Base-by-base conservation (phyloP, 2,113 vertebrate genomes). In the Platysternon megacephalum region DNA sequence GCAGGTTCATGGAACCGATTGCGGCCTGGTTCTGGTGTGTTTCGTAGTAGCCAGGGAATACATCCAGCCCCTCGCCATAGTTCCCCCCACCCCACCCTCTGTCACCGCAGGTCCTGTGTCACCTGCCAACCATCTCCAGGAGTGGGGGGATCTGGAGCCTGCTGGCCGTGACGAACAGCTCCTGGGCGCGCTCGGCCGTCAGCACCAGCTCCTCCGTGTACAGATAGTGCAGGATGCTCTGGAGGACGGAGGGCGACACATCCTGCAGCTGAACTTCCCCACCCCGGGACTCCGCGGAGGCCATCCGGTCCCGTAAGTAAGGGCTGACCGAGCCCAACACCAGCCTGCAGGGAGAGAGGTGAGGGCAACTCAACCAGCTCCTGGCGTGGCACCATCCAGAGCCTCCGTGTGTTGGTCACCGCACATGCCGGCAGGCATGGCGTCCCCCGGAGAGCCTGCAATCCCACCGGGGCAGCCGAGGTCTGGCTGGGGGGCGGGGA, bases 281-380 rank as follows among this genome's bases (percentile, higher is more conserved):
- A 1, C 76, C 90, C 42, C 1, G 32, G 79, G 90, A 91, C 46
- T 91, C 84, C 52, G 76, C 58, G 52, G 86, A 91, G 85, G 44
- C 85, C 79, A 91, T 87, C 65, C 76, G 9, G 1, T 79, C 90
- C 44, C 78, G 84, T 79, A 87, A 82, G 52, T 91, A 87, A 17
- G 90, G 90, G 85, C 90, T 91, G 79, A 52, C 14, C 28, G 85
- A 82, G n/a, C 84, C 85, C 11, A 91, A 19, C 51, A 91, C 79
- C 4, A 85, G 79, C 58, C 85, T 91, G 90, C 6, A 8, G 7
- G 90, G 32, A 51, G n/a, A 56, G 48, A 46, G 44, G 24, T 5
- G 42, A 11, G 49, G 84, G 26, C 1, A 1, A 3, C 48, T 39
- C 52, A 3, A 22, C 52, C 7, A 1, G 21, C 12, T 42, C 13